phyloP scores from a whole-genome alignment of 1,140 invertebrate species.

The Anoplolepis gracilipes region DNA sequence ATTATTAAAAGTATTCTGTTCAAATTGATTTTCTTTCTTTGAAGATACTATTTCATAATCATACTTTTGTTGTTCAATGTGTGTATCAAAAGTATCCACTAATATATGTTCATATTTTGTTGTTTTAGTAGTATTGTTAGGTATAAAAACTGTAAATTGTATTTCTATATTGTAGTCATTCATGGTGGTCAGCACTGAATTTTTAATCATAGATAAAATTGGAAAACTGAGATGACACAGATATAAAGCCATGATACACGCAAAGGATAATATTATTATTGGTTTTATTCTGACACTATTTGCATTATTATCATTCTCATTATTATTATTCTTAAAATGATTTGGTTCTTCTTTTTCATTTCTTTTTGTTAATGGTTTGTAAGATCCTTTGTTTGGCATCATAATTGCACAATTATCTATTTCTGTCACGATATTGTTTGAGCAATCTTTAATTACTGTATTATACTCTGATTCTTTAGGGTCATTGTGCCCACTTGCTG shows the following conservation, averaged over 20 bases:
- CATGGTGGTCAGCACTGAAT: neutral
- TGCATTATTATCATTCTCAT: neutral
- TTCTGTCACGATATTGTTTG: neutral
- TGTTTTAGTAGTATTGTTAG: constrained; percentile 1
- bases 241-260: neutral
- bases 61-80: constrained; percentile 17
- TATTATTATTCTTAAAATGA: neutral
- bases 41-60: constrained; percentile 8
- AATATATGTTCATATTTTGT: constrained; percentile 7
- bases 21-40: neutral
- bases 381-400: neutral
- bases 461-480: neutral
- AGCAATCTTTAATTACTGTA: neutral
- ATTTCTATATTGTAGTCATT: neutral
- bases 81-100: neutral
- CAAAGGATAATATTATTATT: neutral
- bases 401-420: neutral
- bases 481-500: neutral
- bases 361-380: neutral
- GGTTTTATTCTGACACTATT: neutral
- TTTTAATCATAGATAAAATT: neutral
- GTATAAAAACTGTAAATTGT: constrained; percentile 19
- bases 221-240: neutral
- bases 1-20: neutral
- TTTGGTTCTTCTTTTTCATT: neutral